phyloP scores from a whole-genome alignment of 2,797 vertebrate genomes.

The Oreonectes daqikongensis region DNA sequence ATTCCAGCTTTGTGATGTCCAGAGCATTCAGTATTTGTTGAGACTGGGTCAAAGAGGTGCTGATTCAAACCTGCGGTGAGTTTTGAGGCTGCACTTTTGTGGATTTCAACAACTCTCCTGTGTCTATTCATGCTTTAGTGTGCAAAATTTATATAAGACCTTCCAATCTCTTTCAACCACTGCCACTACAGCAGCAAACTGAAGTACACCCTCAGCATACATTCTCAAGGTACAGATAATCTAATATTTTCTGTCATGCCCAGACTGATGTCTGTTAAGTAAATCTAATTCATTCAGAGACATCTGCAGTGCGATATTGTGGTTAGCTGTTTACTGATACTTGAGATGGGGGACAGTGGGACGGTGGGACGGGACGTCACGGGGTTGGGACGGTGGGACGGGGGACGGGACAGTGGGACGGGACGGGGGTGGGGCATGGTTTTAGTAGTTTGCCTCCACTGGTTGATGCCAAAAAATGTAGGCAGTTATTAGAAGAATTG shows the following conservation, averaged over 20 bases:
- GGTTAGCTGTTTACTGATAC: conserved; percentile 3
- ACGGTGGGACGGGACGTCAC: background rate
- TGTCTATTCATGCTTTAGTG: background rate
- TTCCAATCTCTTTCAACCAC: background rate
- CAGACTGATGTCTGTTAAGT: background rate
- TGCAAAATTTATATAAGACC: background rate
- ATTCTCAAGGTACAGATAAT: background rate
- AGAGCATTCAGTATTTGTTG: conserved; percentile 31
- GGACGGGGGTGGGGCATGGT: no score
- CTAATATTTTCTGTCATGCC: background rate
- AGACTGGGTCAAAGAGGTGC: conserved; percentile 41
- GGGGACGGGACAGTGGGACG: no score
- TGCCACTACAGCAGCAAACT: background rate
- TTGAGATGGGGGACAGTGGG: background rate
- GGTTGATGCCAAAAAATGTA: no score
- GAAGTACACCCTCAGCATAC: background rate
- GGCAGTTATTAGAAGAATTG: background rate
- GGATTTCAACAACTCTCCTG: background rate
- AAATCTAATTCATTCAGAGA: background rate
- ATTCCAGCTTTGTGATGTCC: conserved; percentile 37
- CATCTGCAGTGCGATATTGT: background rate
- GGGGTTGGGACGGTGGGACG: no score
- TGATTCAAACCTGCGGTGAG: conserved; percentile 26
- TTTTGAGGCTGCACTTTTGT: conserved; percentile 13
- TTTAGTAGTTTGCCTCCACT: no score